A percentile compares a stretch with the other conserved stretches of the same genome.
phyloP scores from a whole-genome alignment of 2,797 vertebrate species.

The Etheostoma perlongum region DNA sequence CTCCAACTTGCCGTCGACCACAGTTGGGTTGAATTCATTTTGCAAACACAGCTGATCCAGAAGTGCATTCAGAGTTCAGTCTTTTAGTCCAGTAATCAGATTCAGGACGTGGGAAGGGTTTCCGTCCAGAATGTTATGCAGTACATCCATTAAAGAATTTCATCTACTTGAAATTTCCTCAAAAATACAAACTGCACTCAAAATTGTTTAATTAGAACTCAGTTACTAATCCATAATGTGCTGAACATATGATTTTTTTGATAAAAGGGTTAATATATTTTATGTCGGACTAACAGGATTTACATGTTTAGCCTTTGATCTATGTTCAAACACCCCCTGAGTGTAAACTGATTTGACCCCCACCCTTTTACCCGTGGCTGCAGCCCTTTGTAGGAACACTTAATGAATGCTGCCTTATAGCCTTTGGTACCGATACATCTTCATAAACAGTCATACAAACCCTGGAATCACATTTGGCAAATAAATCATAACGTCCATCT shows the following conservation, averaged over 20 bases:
- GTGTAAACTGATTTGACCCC: conserved; percentile 63
- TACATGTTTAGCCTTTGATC: conserved; percentile 25
- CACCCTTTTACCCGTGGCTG: conserved; percentile 37
- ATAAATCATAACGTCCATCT: conserved; percentile 2
- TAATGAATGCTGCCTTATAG: conserved; percentile 39
- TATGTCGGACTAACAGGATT: background rate
- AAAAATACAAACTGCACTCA: conserved; percentile 1
- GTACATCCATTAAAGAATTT: background rate
- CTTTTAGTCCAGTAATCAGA: background rate
- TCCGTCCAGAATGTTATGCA: background rate
- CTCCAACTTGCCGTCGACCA: background rate
- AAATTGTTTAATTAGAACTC: conserved; percentile 26
- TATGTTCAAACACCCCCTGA: conserved; percentile 59
- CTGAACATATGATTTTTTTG: conserved; percentile 23
- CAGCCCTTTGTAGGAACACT: conserved; percentile 72
- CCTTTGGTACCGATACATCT: conserved; percentile 38
- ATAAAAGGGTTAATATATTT: conserved; percentile 23
- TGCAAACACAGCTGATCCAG: background rate
- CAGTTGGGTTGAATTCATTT: conserved; percentile 18
- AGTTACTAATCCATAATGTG: conserved; percentile 29
- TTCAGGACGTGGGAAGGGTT: background rate
- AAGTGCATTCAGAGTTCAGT: conserved; percentile 39
- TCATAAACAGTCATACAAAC: conserved; percentile 58
- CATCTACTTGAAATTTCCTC: background rate
- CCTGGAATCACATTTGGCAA: conserved; percentile 1